These are phyloP conservation scores for Pseudopipra pipra DNA, from an alignment of 2,113 vertebrate genomes.

Conservation along the genomic window DNA sequence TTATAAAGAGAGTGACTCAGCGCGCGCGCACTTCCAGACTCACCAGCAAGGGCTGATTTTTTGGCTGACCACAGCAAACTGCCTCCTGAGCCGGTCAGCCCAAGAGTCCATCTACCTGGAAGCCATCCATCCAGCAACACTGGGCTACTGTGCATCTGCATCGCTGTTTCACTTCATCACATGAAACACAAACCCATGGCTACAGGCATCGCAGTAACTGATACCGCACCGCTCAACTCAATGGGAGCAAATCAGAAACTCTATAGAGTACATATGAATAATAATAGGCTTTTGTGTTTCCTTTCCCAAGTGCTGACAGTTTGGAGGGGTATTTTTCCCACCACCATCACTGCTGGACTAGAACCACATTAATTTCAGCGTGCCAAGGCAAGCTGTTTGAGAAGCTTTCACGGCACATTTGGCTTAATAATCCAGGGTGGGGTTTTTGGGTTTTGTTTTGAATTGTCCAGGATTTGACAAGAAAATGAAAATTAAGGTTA, in stretches of 20 bases:
- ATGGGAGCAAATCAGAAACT: conserved; percentile 31
- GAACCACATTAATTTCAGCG: not conserved
- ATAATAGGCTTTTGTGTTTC: not conserved
- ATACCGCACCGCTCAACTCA: not conserved
- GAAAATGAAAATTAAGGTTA: not conserved
- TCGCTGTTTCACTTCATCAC: not conserved
- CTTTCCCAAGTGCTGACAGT: not conserved
- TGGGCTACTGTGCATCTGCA: conserved; percentile 1
- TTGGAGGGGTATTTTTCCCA: not conserved
- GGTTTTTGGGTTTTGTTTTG: not conserved
- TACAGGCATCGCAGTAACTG: not conserved
- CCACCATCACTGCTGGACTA: not conserved
- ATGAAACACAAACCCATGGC: not conserved
- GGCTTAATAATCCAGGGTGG: not conserved
- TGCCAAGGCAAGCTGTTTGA: not conserved
- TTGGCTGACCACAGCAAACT: not conserved
- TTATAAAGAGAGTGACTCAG: not conserved
- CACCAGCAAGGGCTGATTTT: conserved; percentile 13
- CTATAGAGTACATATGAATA: not conserved
- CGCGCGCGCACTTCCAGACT: not conserved
- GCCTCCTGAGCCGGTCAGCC: not conserved
- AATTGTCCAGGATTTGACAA: not conserved
- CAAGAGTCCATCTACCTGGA: conserved; percentile 27
- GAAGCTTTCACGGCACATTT: not conserved
- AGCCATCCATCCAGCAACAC: not conserved